Evolutionary conservation across 2,888 invertebrate species (phyloP).

Genomic region (Drosophila subquinaria): DNA sequence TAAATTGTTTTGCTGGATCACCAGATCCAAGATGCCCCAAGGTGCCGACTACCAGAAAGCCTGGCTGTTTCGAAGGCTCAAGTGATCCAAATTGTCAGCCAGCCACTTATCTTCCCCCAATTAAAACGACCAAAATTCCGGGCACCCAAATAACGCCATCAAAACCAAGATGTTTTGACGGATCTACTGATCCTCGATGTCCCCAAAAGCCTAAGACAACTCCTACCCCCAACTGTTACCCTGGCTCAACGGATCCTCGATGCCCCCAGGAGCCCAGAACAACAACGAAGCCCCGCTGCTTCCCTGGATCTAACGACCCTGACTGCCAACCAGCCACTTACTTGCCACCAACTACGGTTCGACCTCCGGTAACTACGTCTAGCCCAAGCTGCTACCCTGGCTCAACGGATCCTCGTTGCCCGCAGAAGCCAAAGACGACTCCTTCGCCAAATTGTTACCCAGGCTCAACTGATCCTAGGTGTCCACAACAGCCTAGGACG

Average conservation of each 20-base stretch:
- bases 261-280: no score
- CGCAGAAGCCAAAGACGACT: neutral
- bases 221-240: no score
- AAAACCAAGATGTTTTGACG: slow-evolving; percentile 29
- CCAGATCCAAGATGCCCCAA: slow-evolving; percentile 61
- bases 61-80: slow-evolving; percentile 84
- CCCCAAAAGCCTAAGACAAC: neutral
- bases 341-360: neutral
- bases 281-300: no score
- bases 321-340: no score
- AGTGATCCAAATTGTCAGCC: slow-evolving; percentile 72
- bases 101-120: slow-evolving; percentile 55
- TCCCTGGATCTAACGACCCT: no score
- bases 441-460: slow-evolving; percentile 44
- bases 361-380: neutral
- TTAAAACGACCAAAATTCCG: slow-evolving; percentile 33
- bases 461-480: slow-evolving; percentile 15
- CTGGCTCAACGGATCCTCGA: no score
- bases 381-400: neutral
- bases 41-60: slow-evolving; percentile 45
- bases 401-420: slow-evolving; percentile 1
- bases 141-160: slow-evolving; percentile 30
- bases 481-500: neutral
- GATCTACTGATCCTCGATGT: slow-evolving; percentile 40
- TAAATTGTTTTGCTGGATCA: slow-evolving; percentile 83